Percentiles rank a stretch among this genome's conserved stretches.
Evolutionary conservation across 2,888 invertebrate genomes (phyloP).

Genomic region (Stratiomys singularior): DNA sequence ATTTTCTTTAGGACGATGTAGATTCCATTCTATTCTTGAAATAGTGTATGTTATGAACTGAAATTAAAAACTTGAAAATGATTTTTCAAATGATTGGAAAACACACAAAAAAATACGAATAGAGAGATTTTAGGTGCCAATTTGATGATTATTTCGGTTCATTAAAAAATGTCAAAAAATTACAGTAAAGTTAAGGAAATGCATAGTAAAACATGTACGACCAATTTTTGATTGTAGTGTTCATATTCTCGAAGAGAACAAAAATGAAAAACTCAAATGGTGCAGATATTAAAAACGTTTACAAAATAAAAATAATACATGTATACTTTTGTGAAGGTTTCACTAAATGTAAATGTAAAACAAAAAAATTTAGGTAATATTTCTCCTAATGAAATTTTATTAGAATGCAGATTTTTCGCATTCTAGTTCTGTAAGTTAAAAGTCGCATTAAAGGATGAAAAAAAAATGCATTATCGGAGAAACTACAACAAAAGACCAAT

Average conservation of each 20-base stretch:
- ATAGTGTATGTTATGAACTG: background rate
- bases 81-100: background rate
- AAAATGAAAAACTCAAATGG: constrained; percentile 19
- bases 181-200: constrained; percentile 17
- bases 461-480: constrained; percentile 18
- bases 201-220: constrained; percentile 32
- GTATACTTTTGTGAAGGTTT: constrained; percentile 43
- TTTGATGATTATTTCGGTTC: constrained; percentile 1
- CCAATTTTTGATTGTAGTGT: constrained; percentile 45
- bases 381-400: background rate
- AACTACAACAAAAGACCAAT: constrained; percentile 32
- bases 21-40: background rate
- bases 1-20: background rate
- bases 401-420: background rate
- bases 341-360: constrained; percentile 18
- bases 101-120: background rate
- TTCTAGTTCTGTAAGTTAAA: background rate
- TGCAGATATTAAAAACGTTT: constrained; percentile 32
- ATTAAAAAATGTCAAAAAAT: constrained; percentile 5
- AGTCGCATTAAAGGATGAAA: background rate
- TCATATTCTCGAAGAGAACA: constrained; percentile 24
- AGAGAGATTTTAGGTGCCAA: constrained; percentile 27
- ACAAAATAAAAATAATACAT: constrained; percentile 20
- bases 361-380: background rate
- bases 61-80: background rate